A percentile compares a stretch with the other conserved stretches of the same genome.
Evolutionary conservation across 2,113 vertebrate species (phyloP).

Genomic region (Nycticryphes semicollaris): DNA sequence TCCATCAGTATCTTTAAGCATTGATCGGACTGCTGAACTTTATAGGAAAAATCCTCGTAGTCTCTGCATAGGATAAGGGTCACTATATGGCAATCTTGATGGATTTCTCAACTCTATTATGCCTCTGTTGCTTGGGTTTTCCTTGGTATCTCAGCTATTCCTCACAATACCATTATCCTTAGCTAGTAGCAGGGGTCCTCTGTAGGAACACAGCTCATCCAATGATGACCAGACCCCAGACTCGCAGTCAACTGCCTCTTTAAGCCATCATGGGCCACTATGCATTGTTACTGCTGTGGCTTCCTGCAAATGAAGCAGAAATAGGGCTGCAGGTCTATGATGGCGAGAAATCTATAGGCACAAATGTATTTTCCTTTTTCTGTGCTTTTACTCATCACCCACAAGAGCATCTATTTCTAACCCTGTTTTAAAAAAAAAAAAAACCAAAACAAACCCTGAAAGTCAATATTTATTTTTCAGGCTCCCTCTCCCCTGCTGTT

Average conservation of each 20-base stretch:
- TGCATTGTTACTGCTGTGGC: background rate
- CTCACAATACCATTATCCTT: background rate
- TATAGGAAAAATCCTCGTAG: background rate
- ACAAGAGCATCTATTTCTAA: conserved; percentile 5
- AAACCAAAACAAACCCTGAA: conserved; percentile 30
- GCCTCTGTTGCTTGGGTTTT: background rate
- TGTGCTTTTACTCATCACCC: background rate
- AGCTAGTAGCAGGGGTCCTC: background rate
- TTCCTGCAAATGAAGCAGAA: background rate
- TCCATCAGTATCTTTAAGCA: background rate
- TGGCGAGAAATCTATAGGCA: background rate
- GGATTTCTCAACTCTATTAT: background rate
- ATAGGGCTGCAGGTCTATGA: background rate
- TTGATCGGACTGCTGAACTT: background rate
- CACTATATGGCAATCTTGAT: background rate
- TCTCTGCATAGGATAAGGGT: accelerated
- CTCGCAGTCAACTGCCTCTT: background rate
- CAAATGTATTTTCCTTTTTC: background rate
- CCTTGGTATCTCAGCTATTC: background rate
- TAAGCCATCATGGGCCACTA: background rate
- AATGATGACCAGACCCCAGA: background rate
- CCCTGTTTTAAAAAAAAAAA: conserved; percentile 39
- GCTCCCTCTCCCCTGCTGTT: conserved; percentile 28
- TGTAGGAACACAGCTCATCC: background rate
- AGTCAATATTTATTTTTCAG: conserved; percentile 58